Percentiles rank a stretch among this genome's conserved stretches.
phyloP scores from a whole-genome alignment of 2,888 invertebrate genomes.

The Biston stratarius region DNA sequence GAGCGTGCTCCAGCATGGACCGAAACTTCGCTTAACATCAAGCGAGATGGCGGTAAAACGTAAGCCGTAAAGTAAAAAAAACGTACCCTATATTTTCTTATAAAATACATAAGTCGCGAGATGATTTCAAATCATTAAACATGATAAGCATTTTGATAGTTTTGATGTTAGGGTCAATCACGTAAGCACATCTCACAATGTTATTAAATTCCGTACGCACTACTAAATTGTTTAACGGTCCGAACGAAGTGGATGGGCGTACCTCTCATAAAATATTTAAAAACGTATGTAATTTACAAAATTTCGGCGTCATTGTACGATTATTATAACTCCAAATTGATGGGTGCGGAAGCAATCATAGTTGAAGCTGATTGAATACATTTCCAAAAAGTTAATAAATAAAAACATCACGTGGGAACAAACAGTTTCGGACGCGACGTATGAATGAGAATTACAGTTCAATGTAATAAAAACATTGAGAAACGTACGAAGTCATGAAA shows the following conservation, averaged over 20 bases:
- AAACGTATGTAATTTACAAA: conserved; percentile 42
- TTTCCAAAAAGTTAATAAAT: conserved; percentile 23
- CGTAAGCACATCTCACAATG: conserved; percentile 11
- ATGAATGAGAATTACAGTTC: neutral
- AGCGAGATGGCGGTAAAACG: no score
- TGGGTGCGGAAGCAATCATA: conserved; percentile 43
- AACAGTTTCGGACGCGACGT: neutral
- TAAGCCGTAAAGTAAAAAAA: no score
- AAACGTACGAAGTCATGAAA: conserved; percentile 29
- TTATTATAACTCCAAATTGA: conserved; percentile 51
- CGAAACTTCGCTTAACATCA: no score
- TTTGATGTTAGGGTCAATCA: conserved; percentile 20
- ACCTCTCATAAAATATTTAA: conserved; percentile 29
- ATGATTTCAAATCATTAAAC: neutral
- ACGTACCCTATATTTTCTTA: neutral
- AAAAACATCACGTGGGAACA: conserved; percentile 32
- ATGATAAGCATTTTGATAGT: neutral
- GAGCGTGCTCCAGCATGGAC: no score
- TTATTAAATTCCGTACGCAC: conserved; percentile 21
- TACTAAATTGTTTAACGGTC: conserved; percentile 35
- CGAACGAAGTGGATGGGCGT: conserved; percentile 20
- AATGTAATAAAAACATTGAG: conserved; percentile 7
- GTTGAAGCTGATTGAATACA: conserved; percentile 39
- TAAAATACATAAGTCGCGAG: neutral
- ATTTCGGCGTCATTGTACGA: conserved; percentile 53